Evolutionary conservation across 2,113 vertebrate genomes (phyloP), one percentile per base, ranked within the genome.

Genomic region (Pionites leucogaster): DNA sequence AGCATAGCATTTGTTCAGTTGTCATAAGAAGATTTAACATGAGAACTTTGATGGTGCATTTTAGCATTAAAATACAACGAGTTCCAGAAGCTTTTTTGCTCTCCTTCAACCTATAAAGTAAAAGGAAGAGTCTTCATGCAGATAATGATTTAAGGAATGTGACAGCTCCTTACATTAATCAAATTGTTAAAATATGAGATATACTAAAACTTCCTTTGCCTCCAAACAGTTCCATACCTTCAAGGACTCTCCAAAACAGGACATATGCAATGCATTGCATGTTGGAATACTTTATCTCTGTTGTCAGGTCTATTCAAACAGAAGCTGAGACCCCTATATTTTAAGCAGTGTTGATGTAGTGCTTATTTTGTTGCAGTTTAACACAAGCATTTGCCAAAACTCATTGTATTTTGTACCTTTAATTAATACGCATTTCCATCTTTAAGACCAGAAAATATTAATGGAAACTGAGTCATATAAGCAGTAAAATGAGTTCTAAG

Each of bases 261-360:
- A 72, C 13, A 76, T 4, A 28, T 1, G 3, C 7, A 71, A 64
- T 17, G 33, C 1, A 0, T 1, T 53, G 6, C 53, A 27, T 72
- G 27, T 55, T 95, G 87, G 50, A 82, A 85, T 68, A 75, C 5
- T 52, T 59, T 50, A 28, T 55, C 41, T 72, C 35, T 91, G 18
- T 23, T 87, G 18, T 60, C 28, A 60, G 4, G 27, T 42, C 49
- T 72, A 31, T 44, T 87, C 42, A 82, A 68, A 79, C 23, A 68
- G 29, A 76, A 87, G 29, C 25, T 75, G 42, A 64, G 91, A 84
- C 59, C 49, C 28, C 10, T 59, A 11, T 16, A 33, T 76, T 91
- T 84, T 74, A 70, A 79, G 57, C 17, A 46, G 44, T n/a, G 49
- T 18, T 65, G 35, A 76, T 35, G 59, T 19, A 86, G 25, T 46